Conservation (phyloP, 2,888 invertebrate genomes). For the Cataglyphis livida region DNA sequence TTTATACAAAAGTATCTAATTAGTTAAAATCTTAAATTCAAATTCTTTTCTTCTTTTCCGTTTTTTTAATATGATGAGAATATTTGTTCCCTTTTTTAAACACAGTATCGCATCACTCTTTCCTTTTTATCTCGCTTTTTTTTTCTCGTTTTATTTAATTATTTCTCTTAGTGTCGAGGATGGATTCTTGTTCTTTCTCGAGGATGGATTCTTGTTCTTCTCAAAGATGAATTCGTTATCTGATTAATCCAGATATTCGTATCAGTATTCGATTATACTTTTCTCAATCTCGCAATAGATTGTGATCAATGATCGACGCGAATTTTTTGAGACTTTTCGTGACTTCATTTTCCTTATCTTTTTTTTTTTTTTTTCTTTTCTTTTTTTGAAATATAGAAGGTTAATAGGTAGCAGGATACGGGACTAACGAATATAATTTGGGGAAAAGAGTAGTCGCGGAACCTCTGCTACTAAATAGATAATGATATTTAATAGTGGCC, state of each 20-base stretch:
- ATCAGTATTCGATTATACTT: not conserved
- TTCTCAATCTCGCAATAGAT: not conserved
- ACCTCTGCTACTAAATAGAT: not conserved
- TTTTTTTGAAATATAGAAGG: not conserved
- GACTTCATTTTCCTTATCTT: not conserved
- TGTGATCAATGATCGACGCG: not conserved
- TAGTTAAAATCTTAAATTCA: not conserved
- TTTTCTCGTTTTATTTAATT: not conserved
- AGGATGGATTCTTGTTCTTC: conserved; percentile 2
- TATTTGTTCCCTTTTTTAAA: not conserved
- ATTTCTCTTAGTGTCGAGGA: not conserved
- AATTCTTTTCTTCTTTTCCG: not conserved
- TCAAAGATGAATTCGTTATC: conserved; percentile 2
- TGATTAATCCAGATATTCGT: not conserved
- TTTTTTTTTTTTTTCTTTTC: not conserved
- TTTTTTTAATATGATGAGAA: not conserved
- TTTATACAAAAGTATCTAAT: not conserved
- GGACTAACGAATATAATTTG: not conserved
- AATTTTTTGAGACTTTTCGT: not conserved
- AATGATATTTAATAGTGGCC: not conserved
- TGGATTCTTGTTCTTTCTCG: not conserved
- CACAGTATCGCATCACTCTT: not conserved
- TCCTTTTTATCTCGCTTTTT: not conserved
- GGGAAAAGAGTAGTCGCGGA: not conserved
- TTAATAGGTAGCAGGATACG: not conserved